Percentiles rank a stretch among this genome's conserved stretches.
Evolutionary conservation across 2,888 invertebrate genomes (phyloP).

Genomic region (Parthenolecanium corni): DNA sequence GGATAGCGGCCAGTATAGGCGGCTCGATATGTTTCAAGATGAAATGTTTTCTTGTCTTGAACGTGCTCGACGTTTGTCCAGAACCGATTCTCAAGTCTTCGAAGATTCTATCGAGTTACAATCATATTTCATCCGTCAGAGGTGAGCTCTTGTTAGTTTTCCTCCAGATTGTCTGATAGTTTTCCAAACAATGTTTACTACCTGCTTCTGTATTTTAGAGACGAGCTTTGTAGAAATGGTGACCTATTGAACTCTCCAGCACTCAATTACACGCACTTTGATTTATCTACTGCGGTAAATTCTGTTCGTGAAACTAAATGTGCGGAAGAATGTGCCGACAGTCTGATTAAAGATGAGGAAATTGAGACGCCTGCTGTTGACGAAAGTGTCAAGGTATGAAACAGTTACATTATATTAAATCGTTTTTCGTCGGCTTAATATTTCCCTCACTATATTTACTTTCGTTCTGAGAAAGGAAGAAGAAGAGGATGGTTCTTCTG

Average conservation of each 20-base stretch:
- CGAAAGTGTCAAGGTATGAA: constrained; percentile 11
- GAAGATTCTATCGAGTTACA: constrained; percentile 92
- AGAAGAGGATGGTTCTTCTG: constrained; percentile 9
- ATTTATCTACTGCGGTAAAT: constrained; percentile 49
- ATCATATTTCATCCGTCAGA: constrained; percentile 64
- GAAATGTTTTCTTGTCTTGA: constrained; percentile 92
- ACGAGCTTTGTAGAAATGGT: constrained; percentile 63
- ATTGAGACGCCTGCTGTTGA: constrained; percentile 15
- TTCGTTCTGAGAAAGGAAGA: neutral
- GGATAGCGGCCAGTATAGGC: constrained; percentile 81
- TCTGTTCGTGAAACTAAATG: constrained; percentile 34
- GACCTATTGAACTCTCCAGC: constrained; percentile 78
- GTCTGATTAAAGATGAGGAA: constrained; percentile 30
- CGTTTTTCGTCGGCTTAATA: no score
- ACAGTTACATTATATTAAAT: neutral
- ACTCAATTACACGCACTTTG: constrained; percentile 61
- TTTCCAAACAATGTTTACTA: neutral
- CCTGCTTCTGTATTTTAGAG: constrained; percentile 37
- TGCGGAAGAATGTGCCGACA: constrained; percentile 32
- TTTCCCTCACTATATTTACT: no score
- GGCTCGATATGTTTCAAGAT: constrained; percentile 90
- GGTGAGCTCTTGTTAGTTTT: constrained; percentile 31
- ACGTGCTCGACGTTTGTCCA: constrained; percentile 67
- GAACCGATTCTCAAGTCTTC: constrained; percentile 88
- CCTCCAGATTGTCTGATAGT: neutral